These are phyloP conservation scores for Osmerus mordax DNA, from an alignment of 2,113 vertebrate genomes.

Conservation along the genomic window DNA sequence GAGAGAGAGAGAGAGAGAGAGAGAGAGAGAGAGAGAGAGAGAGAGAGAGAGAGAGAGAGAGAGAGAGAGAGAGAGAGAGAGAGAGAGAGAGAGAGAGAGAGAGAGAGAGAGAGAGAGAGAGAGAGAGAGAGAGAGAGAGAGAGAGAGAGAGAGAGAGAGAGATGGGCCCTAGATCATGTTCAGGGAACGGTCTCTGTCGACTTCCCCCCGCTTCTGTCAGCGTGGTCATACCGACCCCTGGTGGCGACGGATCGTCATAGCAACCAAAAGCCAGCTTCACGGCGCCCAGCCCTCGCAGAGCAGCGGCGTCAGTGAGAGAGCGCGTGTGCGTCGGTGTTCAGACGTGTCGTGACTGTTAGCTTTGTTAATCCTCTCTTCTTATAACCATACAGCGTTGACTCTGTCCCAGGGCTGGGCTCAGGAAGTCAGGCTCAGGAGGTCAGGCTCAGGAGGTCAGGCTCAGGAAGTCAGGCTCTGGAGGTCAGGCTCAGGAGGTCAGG, in stretches of 20 bases:
- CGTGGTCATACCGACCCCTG: constrained; percentile 41
- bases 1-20: neutral
- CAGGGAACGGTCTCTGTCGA: constrained; percentile 2
- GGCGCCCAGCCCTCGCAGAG: neutral
- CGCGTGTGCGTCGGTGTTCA: too few relatives aligned
- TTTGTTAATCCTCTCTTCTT: too few relatives aligned
- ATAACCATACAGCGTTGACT: too few relatives aligned
- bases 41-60: neutral
- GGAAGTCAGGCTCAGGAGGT: too few relatives aligned
- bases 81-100: neutral
- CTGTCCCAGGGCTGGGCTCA: too few relatives aligned
- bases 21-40: neutral
- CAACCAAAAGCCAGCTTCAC: constrained; percentile 3
- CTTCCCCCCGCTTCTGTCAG: constrained; percentile 11
- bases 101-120: neutral
- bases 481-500: too few relatives aligned
- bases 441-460: too few relatives aligned
- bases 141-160: too few relatives aligned
- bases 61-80: neutral
- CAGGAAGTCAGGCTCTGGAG: too few relatives aligned
- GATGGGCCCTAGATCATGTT: constrained; percentile 51
- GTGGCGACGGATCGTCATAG: constrained; percentile 32
- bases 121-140: too few relatives aligned
- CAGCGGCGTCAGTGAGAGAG: too few relatives aligned
- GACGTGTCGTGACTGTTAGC: too few relatives aligned